These are phyloP conservation scores for Ochotona princeps DNA, from an alignment of 2,113 vertebrate genomes.

Conservation along the genomic window DNA sequence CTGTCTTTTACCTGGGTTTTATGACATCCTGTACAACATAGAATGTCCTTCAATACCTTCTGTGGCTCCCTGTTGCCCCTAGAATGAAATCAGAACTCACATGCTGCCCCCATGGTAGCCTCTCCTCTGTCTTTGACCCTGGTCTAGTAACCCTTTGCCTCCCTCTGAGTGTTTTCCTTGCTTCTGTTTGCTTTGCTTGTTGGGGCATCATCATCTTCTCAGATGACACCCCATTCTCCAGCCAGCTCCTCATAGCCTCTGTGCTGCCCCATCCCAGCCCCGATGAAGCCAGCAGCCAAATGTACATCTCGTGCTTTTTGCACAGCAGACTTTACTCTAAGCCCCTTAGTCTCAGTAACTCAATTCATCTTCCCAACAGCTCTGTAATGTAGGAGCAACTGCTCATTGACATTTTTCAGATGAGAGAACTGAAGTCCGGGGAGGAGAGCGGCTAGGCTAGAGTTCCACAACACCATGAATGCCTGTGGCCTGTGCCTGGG, in stretches of 20 bases:
- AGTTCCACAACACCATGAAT: background rate
- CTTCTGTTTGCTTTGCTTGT: background rate
- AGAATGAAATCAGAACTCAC: background rate
- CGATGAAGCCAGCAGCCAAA: background rate
- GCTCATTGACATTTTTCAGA: background rate
- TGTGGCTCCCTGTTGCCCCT: background rate
- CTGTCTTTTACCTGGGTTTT: background rate
- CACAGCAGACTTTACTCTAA: background rate
- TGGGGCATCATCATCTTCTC: background rate
- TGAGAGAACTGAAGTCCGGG: background rate
- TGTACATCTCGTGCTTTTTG: rapidly evolving
- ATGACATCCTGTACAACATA: background rate
- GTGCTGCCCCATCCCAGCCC: background rate
- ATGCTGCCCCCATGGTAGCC: rapidly evolving
- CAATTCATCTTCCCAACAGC: background rate
- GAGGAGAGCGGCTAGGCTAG: background rate
- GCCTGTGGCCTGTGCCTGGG: background rate
- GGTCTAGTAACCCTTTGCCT: no score
- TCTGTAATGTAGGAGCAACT: no score
- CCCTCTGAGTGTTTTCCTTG: background rate
- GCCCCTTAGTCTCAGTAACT: background rate
- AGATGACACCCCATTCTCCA: background rate
- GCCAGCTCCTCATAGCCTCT: no score
- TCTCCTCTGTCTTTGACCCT: background rate
- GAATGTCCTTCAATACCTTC: background rate